Conservation (phyloP, 2,113 vertebrate species). For the Lathamus discolor region DNA sequence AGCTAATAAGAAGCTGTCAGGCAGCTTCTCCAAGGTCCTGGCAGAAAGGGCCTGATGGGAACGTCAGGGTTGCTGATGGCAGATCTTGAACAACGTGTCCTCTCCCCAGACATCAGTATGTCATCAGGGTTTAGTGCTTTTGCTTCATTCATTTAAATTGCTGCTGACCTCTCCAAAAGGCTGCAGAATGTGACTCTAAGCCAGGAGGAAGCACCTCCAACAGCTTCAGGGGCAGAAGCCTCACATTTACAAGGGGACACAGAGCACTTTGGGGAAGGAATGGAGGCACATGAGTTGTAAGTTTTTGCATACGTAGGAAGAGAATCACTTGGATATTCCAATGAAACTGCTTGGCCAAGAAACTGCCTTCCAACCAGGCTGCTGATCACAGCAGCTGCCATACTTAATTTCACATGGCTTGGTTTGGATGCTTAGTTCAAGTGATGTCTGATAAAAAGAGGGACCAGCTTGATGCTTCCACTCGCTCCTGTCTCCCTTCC, state of each 20-base stretch:
- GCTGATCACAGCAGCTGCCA: background rate
- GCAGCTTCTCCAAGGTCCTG: background rate
- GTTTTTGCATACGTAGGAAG: background rate
- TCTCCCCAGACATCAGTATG: background rate
- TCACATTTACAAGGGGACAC: background rate
- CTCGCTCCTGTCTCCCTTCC: background rate
- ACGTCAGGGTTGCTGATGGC: background rate
- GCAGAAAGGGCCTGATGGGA: background rate
- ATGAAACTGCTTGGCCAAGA: background rate
- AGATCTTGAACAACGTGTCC: background rate
- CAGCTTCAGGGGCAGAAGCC: slow-evolving; percentile 49
- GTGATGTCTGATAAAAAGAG: background rate
- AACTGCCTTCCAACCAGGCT: background rate
- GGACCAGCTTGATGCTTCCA: background rate
- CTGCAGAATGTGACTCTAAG: slow-evolving; percentile 33
- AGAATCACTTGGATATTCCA: background rate
- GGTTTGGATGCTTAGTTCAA: background rate
- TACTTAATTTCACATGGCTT: background rate
- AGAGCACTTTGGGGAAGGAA: background rate
- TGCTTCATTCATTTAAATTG: slow-evolving; percentile 27
- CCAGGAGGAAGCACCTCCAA: slow-evolving; percentile 34
- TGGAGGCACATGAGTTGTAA: background rate
- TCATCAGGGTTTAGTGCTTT: slow-evolving; percentile 8
- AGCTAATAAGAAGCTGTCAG: background rate
- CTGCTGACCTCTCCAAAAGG: slow-evolving; percentile 41